phyloP scores from a whole-genome alignment of 2,797 vertebrate genomes.

The Brachymystax lenok region DNA sequence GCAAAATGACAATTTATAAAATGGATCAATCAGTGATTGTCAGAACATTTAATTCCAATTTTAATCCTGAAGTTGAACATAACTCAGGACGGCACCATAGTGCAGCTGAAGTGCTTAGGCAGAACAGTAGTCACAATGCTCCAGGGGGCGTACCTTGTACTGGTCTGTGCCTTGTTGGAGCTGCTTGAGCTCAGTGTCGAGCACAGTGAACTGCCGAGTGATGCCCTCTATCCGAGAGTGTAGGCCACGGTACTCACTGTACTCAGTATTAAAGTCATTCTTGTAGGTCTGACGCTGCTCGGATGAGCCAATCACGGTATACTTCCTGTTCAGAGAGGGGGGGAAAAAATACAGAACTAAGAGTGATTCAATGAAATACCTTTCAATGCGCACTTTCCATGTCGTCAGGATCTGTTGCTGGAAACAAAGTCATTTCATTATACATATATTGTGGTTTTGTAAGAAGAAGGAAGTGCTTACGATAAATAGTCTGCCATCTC shows the following conservation, averaged over 20 bases:
- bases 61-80: not conserved
- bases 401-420: not conserved
- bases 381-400: not conserved
- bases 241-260: slow-evolving; percentile 91
- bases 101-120: not conserved
- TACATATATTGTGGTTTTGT: not conserved
- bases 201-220: slow-evolving; percentile 91
- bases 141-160: slow-evolving; percentile 83
- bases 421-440: not conserved
- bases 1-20: not conserved
- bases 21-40: too few species aligned
- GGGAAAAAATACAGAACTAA: not conserved
- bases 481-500: slow-evolving; percentile 91
- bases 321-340: slow-evolving; percentile 79
- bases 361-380: not conserved
- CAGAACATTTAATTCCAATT: not conserved
- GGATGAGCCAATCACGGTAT: slow-evolving; percentile 83
- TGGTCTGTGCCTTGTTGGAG: slow-evolving; percentile 91
- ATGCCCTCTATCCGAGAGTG: slow-evolving; percentile 93
- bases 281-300: slow-evolving; percentile 98
- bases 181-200: slow-evolving; percentile 92
- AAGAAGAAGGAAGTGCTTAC: slow-evolving; percentile 78
- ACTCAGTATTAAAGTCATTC: slow-evolving; percentile 95
- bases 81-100: not conserved
- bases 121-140: not conserved